These are phyloP conservation scores for Chelonoidis abingdonii DNA, from an alignment of 2,113 vertebrate species.

Conservation along the genomic window DNA sequence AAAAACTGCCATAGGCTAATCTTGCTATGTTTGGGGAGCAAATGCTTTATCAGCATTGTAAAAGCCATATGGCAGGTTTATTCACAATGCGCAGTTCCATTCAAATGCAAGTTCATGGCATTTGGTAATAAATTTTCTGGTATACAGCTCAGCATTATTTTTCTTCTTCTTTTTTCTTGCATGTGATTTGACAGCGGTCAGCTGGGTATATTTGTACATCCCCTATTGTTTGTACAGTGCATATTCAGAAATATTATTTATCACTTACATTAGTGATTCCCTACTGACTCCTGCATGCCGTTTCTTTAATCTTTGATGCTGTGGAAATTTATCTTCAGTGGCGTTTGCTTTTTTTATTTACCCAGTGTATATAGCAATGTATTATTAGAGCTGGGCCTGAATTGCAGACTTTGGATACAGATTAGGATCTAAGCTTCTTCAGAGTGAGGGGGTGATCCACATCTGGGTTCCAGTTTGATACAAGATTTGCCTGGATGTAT, in stretches of 20 bases:
- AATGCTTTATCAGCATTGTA: constrained; percentile 58
- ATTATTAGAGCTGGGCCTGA: neutral
- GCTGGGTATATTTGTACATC: neutral
- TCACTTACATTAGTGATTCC: constrained; percentile 35
- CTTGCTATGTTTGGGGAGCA: constrained; percentile 62
- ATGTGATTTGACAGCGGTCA: neutral
- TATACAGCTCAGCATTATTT: constrained; percentile 47
- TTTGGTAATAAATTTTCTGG: constrained; percentile 63
- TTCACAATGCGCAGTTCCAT: constrained; percentile 70
- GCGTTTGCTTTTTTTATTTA: neutral
- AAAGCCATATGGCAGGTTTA: constrained; percentile 72
- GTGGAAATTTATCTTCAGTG: neutral
- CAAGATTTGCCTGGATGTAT: fast-evolving
- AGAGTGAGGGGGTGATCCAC: neutral
- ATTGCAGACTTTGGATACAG: fast-evolving
- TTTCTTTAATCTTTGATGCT: constrained; percentile 18
- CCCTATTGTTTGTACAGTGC: constrained; percentile 28
- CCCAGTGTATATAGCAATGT: neutral
- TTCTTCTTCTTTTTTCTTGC: constrained; percentile 4
- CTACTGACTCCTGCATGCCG: constrained; percentile 3
- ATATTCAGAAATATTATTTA: constrained; percentile 44
- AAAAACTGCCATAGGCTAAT: constrained; percentile 56
- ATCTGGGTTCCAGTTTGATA: fast-evolving
- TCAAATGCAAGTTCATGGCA: constrained; percentile 55
- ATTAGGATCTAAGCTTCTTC: neutral